A percentile compares a stretch with the other conserved stretches of the same genome.
phyloP scores from a whole-genome alignment of 2,113 vertebrate species.

The Rhodinocichla rosea region DNA sequence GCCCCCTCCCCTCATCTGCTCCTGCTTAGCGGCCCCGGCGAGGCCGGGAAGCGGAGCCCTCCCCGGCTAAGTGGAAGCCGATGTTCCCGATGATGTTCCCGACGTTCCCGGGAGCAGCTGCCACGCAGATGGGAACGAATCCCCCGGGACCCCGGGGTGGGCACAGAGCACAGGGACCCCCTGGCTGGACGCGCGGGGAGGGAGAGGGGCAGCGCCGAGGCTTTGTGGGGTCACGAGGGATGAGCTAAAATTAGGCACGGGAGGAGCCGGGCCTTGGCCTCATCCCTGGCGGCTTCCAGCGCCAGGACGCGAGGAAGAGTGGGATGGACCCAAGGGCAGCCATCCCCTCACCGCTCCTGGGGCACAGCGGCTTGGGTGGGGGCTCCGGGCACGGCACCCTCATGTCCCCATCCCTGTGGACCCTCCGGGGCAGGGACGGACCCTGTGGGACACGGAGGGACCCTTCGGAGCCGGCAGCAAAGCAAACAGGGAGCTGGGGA shows the following conservation, averaged over 20 bases:
- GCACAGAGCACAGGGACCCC: background rate
- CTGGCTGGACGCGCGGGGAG: rapidly evolving
- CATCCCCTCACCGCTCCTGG: background rate
- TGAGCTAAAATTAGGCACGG: background rate
- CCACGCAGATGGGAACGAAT: background rate
- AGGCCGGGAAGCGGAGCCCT: background rate
- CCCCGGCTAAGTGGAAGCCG: conserved; percentile 15
- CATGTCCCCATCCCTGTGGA: rapidly evolving
- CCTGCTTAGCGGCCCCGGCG: background rate
- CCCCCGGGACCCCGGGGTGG: background rate
- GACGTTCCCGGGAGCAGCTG: background rate
- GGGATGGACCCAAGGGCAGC: background rate
- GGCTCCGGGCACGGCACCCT: background rate
- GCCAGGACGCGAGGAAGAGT: background rate
- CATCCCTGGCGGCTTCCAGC: background rate
- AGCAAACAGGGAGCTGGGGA: background rate
- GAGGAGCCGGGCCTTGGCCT: background rate
- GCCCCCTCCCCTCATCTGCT: background rate
- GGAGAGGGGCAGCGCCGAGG: background rate
- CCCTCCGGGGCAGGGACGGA: background rate
- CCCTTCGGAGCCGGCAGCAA: background rate
- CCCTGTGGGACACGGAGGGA: background rate
- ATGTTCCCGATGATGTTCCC: background rate
- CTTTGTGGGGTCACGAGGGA: background rate
- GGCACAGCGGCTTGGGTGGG: background rate